A percentile compares a stretch with the other conserved stretches of the same genome.
Conservation (phyloP, 2,797 vertebrate genomes). For the Gymnocypris eckloni region DNA sequence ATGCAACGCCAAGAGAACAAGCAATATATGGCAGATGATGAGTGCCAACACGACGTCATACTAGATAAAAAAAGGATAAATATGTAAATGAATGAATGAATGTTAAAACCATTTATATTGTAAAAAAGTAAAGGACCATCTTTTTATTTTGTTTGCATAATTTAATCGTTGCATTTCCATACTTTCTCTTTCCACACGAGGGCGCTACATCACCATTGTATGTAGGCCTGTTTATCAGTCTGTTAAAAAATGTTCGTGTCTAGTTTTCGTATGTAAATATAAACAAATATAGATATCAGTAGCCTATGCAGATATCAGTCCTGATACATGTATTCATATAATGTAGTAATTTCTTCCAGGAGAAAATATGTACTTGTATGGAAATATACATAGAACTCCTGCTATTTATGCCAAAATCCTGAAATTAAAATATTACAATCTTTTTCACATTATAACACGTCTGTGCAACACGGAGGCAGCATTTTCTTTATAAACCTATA, state of each 20-base stretch:
- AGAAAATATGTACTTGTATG: neutral
- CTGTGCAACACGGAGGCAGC: neutral
- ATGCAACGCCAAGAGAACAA: neutral
- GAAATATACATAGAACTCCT: neutral
- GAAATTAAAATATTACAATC: neutral
- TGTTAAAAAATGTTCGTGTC: too few relatives aligned
- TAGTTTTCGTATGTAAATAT: neutral
- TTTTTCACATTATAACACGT: neutral
- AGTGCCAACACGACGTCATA: neutral
- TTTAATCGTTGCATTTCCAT: neutral
- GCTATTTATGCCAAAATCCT: neutral
- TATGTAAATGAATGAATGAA: neutral
- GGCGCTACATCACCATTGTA: conserved; percentile 16
- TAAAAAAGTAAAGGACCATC: neutral
- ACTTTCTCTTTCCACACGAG: conserved; percentile 26
- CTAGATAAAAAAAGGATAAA: neutral
- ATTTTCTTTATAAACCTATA: neutral
- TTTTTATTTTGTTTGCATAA: neutral
- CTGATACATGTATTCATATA: neutral
- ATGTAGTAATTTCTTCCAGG: neutral
- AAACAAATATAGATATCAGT: neutral
- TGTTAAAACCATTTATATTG: neutral
- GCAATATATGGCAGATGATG: too few relatives aligned
- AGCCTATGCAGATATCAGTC: neutral
- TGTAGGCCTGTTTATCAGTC: neutral